Conservation (phyloP, 2,113 vertebrate species). For the Rattus rattus region DNA sequence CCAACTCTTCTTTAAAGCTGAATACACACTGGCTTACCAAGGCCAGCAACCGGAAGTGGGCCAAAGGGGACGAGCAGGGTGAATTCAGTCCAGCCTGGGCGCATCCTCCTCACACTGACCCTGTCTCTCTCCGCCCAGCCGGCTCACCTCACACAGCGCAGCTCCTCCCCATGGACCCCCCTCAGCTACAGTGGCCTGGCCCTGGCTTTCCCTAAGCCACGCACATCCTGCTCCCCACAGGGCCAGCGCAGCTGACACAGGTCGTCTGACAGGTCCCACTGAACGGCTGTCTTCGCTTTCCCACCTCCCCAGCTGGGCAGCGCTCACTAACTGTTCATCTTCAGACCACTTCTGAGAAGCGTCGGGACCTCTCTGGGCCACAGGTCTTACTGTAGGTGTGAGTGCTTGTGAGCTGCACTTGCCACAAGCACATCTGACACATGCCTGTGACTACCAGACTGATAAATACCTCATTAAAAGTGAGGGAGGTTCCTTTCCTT, state of each 20-base stretch:
- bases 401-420: background rate
- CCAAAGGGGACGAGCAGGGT: background rate
- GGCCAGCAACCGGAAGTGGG: background rate
- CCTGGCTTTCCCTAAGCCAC: background rate
- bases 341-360: background rate
- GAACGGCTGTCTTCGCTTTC: background rate
- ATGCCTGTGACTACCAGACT: background rate
- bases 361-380: background rate
- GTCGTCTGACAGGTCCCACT: too few relatives aligned
- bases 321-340: background rate
- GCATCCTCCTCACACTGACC: background rate
- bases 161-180: background rate
- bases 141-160: background rate
- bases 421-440: background rate
- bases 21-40: background rate
- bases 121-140: fast-evolving
- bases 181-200: background rate
- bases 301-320: background rate
- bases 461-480: background rate
- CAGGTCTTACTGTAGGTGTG: background rate
- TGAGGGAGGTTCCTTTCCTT: background rate
- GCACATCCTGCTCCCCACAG: too few relatives aligned
- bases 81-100: background rate
- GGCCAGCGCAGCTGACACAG: background rate
- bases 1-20: slow-evolving; percentile 42